Evolutionary conservation across 2,888 invertebrate genomes (phyloP).

Genomic region (Amphipoea oculea): DNA sequence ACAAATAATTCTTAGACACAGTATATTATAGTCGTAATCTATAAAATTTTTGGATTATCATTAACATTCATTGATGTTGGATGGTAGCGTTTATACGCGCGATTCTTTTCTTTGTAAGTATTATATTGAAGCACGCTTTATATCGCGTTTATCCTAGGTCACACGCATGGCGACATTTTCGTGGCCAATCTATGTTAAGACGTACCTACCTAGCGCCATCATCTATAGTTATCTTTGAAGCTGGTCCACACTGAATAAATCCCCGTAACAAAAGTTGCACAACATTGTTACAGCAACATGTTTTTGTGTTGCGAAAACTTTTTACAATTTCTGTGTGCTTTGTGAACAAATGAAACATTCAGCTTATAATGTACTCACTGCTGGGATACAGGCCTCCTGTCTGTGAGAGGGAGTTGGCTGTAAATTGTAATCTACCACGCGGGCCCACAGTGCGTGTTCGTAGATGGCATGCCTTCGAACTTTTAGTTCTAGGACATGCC

Average conservation of each 20-base stretch:
- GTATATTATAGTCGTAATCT: slow-evolving; percentile 35
- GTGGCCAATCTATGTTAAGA: slow-evolving; percentile 2
- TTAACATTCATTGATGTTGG: background rate
- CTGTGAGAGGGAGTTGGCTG: too few species aligned
- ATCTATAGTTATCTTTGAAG: slow-evolving; percentile 3
- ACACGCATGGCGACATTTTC: background rate
- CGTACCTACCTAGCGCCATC: slow-evolving; percentile 1
- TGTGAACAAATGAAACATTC: too few species aligned
- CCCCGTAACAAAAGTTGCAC: background rate
- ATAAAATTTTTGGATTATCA: background rate
- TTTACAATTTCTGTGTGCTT: background rate
- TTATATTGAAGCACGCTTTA: slow-evolving; percentile 19
- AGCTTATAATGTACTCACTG: too few species aligned
- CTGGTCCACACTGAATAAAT: slow-evolving; percentile 14
- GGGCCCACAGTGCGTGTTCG: too few species aligned
- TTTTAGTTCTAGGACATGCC: too few species aligned
- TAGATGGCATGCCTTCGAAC: too few species aligned
- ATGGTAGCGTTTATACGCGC: background rate
- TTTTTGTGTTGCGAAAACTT: background rate
- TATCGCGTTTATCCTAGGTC: background rate
- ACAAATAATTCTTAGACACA: slow-evolving; percentile 25
- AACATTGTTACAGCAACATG: background rate
- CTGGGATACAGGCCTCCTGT: too few species aligned
- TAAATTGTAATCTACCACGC: too few species aligned
- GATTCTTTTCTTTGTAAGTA: background rate